Percentiles rank a stretch among this genome's conserved stretches.
phyloP scores from a whole-genome alignment of 2,888 invertebrate species.

The Leptodirus hochenwartii region DNA sequence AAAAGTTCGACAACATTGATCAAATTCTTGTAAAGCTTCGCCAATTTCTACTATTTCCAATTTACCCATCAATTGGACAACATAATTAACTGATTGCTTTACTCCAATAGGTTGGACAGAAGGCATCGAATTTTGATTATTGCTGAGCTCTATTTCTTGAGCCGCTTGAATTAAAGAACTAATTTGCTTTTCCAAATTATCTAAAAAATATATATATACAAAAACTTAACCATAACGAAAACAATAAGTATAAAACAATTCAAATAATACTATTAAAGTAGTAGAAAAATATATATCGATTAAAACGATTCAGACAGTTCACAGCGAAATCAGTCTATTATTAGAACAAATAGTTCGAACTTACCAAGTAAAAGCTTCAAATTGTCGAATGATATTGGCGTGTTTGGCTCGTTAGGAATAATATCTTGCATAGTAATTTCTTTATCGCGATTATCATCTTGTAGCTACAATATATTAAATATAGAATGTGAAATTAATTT shows the following conservation, averaged over 20 bases:
- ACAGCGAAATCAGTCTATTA: too few relatives aligned
- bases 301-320: too few relatives aligned
- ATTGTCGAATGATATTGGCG: constrained; percentile 59
- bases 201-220: constrained; percentile 26
- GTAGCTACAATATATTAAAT: constrained; percentile 27
- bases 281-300: too few relatives aligned
- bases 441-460: constrained; percentile 65
- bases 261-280: too few relatives aligned
- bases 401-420: constrained; percentile 47
- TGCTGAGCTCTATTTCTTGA: constrained; percentile 26
- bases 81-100: constrained; percentile 80
- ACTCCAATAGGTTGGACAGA: constrained; percentile 50
- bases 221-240: constrained; percentile 3
- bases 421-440: constrained; percentile 61
- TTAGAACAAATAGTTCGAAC: constrained; percentile 16
- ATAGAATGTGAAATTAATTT: too few relatives aligned
- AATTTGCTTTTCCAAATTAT: constrained; percentile 67
- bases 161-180: constrained; percentile 53
- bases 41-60: constrained; percentile 79
- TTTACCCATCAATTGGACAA: constrained; percentile 74
- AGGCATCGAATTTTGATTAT: constrained; percentile 23
- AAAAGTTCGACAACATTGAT: constrained; percentile 14
- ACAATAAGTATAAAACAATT: constrained; percentile 1
- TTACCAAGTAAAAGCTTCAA: constrained; percentile 69
- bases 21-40: constrained; percentile 38